phyloP scores from a whole-genome alignment of 2,888 invertebrate species.

The Dynastes hyllus region DNA sequence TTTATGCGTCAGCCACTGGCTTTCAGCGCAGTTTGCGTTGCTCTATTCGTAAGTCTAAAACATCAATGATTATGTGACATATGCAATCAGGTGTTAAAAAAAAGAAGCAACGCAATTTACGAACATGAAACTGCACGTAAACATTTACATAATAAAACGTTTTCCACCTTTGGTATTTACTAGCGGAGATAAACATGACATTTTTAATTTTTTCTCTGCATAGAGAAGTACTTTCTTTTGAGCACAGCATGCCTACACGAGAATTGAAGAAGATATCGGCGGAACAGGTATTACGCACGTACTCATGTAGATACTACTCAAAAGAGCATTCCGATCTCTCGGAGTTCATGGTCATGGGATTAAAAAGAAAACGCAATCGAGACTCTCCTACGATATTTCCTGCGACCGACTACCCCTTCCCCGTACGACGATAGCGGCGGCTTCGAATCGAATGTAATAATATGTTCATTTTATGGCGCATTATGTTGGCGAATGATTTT shows the following conservation, averaged over 20 bases:
- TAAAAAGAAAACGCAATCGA: conserved; percentile 48
- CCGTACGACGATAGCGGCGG: too few species aligned
- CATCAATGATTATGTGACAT: too few species aligned
- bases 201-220: background rate
- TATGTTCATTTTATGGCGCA: conserved; percentile 8
- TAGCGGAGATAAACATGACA: background rate
- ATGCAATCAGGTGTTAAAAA: too few species aligned
- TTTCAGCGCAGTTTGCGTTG: too few species aligned
- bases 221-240: conserved; percentile 8
- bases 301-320: conserved; percentile 24
- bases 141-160: too few species aligned
- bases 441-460: conserved; percentile 23
- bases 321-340: conserved; percentile 51
- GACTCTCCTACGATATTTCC: conserved; percentile 34
- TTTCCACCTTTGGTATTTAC: background rate
- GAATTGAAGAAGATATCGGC: conserved; percentile 20
- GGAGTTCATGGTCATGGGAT: conserved; percentile 53
- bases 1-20: too few species aligned
- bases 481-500: conserved; percentile 1
- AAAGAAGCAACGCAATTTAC: too few species aligned
- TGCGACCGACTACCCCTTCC: conserved; percentile 10
- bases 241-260: background rate
- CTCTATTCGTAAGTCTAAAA: too few species aligned
- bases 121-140: too few species aligned
- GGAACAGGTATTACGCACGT: conserved; percentile 45